These are phyloP conservation scores for Callitettix versicolor DNA, from an alignment of 1,140 invertebrate species.

Conservation along the genomic window DNA sequence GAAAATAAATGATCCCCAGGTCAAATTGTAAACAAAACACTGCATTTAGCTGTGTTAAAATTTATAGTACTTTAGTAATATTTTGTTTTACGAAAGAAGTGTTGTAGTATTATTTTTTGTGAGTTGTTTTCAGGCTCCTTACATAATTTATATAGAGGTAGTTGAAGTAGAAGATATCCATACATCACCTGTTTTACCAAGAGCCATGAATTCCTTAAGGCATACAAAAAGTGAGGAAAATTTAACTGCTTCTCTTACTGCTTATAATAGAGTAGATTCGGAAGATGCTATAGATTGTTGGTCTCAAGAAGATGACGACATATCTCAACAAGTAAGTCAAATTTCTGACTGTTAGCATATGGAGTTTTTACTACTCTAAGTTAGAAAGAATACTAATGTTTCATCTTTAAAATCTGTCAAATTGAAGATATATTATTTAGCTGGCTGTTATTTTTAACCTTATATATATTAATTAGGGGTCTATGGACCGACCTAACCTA, in stretches of 20 bases:
- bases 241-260: slow-evolving; percentile 40
- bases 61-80: no score
- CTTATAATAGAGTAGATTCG: slow-evolving; percentile 34
- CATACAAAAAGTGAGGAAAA: slow-evolving; percentile 94
- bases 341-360: not conserved
- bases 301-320: slow-evolving; percentile 94
- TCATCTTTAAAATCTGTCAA: not conserved
- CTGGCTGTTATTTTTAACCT: no score
- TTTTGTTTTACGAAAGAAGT: no score
- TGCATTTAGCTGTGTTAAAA: no score
- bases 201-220: slow-evolving; percentile 63
- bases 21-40: no score
- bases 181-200: slow-evolving; percentile 63
- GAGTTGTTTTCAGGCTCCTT: slow-evolving; percentile 66
- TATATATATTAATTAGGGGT: no score
- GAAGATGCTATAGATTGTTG: slow-evolving; percentile 64
- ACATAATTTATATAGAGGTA: slow-evolving; percentile 95
- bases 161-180: slow-evolving; percentile 83
- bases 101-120: not conserved
- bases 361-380: not conserved
- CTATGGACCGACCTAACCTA: no score
- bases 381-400: no score
- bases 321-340: slow-evolving; percentile 56
- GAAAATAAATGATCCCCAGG: no score
- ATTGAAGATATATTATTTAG: no score